A percentile compares a stretch with the other conserved stretches of the same genome.
Conservation (phyloP, 2,888 invertebrate genomes). For the Carabus problematicus region DNA sequence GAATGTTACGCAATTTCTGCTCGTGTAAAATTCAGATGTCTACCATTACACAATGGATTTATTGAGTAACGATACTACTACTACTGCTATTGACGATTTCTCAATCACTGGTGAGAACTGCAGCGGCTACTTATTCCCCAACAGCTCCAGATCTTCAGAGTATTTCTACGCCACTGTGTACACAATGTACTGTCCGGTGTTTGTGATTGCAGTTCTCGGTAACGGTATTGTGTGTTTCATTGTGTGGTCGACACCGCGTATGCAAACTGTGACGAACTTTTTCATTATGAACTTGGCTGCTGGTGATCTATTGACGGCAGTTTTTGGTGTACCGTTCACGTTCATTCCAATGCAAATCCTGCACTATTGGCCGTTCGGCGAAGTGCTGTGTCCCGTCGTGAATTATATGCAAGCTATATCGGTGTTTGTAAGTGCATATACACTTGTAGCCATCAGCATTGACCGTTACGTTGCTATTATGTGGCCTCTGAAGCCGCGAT, state of each 20-base stretch:
- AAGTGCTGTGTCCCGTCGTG: slow-evolving; percentile 80
- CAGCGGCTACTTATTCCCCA: slow-evolving; percentile 1
- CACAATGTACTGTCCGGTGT: slow-evolving; percentile 74
- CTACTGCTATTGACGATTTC: not conserved
- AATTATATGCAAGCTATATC: slow-evolving; percentile 83
- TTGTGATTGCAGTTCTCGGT: slow-evolving; percentile 74
- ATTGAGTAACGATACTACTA: not conserved
- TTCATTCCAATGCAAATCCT: slow-evolving; percentile 81
- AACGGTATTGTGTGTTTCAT: slow-evolving; percentile 87
- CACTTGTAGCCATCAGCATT: slow-evolving; percentile 87
- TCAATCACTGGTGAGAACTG: not conserved
- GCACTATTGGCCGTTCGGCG: slow-evolving; percentile 89
- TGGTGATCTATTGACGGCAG: slow-evolving; percentile 88
- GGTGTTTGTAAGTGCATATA: slow-evolving; percentile 87
- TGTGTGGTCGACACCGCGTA: slow-evolving; percentile 82
- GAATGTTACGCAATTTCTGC: too few relatives aligned
- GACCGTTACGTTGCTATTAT: slow-evolving; percentile 91
- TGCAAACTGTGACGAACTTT: slow-evolving; percentile 92
- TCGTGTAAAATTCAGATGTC: too few relatives aligned
- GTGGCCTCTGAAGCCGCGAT: slow-evolving; percentile 82
- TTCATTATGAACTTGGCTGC: slow-evolving; percentile 90
- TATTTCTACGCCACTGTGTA: slow-evolving; percentile 73
- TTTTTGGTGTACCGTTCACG: slow-evolving; percentile 91
- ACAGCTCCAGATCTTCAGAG: slow-evolving; percentile 45
- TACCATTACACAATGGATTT: slow-evolving; percentile 7